Evolutionary conservation across 2,113 vertebrate species (phyloP).

Genomic region (Coturnix japonica): DNA sequence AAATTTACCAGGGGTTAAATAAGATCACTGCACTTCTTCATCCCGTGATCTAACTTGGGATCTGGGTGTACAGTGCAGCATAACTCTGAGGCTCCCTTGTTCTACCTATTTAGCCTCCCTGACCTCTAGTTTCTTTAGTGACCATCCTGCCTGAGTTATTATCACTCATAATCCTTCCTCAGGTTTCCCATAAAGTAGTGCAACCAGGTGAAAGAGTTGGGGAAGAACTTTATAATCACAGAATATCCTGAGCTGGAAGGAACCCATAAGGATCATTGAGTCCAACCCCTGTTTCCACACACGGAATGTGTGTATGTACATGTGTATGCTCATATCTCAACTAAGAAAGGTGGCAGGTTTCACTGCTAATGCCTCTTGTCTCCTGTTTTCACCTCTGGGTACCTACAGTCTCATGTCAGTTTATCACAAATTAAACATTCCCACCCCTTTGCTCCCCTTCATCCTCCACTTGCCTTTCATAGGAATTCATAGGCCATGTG

Average conservation of each 20-base stretch:
- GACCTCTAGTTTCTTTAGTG: neutral
- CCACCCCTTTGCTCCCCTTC: neutral
- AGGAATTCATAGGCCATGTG: neutral
- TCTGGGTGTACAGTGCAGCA: neutral
- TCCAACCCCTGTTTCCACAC: no score
- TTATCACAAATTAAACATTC: constrained; percentile 25
- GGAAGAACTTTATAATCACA: neutral
- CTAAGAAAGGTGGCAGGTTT: neutral
- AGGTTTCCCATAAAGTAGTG: neutral
- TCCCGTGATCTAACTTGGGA: neutral
- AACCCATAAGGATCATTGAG: no score
- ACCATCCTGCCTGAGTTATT: neutral
- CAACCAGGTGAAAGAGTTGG: neutral
- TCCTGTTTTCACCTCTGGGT: neutral
- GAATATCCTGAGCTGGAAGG: no score
- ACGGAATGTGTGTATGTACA: neutral
- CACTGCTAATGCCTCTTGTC: neutral
- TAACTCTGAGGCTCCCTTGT: neutral
- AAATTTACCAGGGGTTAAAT: neutral
- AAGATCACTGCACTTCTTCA: neutral
- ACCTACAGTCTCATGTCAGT: neutral
- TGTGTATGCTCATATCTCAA: neutral
- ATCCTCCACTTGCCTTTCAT: constrained; percentile 6
- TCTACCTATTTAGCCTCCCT: neutral
- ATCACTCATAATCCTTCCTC: neutral